Base-by-base conservation (phyloP, 2,888 invertebrate genomes). In the Axea sp. region DNA sequence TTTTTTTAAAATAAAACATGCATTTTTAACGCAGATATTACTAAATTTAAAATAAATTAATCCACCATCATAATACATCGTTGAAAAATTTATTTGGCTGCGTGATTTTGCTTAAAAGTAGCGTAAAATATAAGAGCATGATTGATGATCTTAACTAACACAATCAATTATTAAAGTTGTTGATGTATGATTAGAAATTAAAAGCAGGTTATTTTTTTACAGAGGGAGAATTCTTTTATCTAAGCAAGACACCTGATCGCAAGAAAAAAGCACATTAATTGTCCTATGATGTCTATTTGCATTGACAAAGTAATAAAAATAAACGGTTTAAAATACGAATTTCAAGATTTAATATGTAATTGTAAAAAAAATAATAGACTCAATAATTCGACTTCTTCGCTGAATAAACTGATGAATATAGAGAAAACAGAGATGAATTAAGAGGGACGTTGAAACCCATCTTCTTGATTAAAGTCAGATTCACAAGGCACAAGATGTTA, bases 391-490 rank as follows among this genome's bases (percentile, higher is more conserved):
- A 17, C 37, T n/a, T 45, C 30, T 28, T 45, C 19, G 35, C 8
- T 30, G 30, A 45, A 55, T 39, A 51, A 31, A 62, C 39, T 30
- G 49, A 24, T 49, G 31, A 31, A 41, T n/a, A n/a, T 41, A 31
- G 49, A 62, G 49, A 62, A 49, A 24, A 62, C 31, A 62, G 47
- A 49, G 60, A 62, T 12, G 37, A 62, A 62, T 62, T 62, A 62
- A 62, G 62, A 62, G 60, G 31, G 49, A 39, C 12, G 39, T 22
- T 43, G 62, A 51, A 41, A 51, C 31, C 55, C 60, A 62, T 57
- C 57, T 64, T 43, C 57, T 65, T 65, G 72, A 62, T 72, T 59
- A 68, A 68, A 68, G 41, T 47, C 33, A 22, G 8, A 39, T 57
- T 55, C 39, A 57, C 57, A 47, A 43, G 49, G 22, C 35, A 22